Percentiles rank a stretch among this genome's conserved stretches.
phyloP scores from a whole-genome alignment of 2,797 vertebrate genomes.

The Euphonia xanthogaster region DNA sequence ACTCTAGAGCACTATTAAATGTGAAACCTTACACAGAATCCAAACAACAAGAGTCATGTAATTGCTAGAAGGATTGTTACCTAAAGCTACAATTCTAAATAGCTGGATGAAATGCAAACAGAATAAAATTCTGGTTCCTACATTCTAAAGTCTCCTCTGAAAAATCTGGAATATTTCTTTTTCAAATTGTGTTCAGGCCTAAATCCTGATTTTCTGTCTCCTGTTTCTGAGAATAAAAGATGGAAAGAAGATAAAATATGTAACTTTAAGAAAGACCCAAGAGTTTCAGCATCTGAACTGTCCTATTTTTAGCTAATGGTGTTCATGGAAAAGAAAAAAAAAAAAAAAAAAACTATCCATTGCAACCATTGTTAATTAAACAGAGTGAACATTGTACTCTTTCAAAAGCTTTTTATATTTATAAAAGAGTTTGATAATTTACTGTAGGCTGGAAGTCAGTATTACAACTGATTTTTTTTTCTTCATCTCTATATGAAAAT shows the following conservation, averaged over 20 bases:
- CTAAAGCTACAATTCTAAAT: background rate
- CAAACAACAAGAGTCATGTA: background rate
- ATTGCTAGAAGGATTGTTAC: background rate
- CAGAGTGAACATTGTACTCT: background rate
- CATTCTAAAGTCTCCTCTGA: background rate
- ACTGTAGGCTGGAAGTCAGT: background rate
- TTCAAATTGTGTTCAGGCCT: background rate
- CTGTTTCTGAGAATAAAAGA: background rate
- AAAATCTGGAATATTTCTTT: background rate
- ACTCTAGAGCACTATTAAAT: background rate
- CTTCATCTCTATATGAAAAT: background rate
- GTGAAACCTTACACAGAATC: background rate
- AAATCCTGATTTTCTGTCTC: background rate
- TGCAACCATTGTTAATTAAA: background rate
- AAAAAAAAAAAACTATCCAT: background rate
- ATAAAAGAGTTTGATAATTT: background rate
- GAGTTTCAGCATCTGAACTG: background rate
- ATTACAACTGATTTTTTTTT: background rate
- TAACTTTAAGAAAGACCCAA: background rate
- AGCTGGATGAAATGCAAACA: background rate
- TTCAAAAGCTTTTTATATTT: background rate
- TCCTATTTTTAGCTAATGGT: background rate
- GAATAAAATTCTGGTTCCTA: accelerated
- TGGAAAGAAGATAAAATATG: background rate
- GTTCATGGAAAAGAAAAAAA: background rate